Evolutionary conservation across 2,888 invertebrate species (phyloP).

Genomic region (Prionchulus punctatus): DNA sequence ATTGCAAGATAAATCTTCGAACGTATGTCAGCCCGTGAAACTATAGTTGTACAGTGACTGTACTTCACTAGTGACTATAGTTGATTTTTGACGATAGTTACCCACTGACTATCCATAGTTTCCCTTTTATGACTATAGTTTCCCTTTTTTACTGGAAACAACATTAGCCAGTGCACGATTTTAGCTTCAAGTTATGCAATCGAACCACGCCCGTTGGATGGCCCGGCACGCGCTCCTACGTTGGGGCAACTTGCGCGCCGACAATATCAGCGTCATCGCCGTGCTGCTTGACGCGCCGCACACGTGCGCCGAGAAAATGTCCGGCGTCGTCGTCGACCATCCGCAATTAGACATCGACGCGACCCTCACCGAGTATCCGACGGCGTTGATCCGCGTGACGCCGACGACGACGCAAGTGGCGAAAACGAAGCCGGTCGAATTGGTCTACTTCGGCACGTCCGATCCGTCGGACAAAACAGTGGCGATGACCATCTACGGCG

Average conservation of each 20-base stretch:
- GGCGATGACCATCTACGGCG: neutral
- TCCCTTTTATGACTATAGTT: no score
- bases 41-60: no score
- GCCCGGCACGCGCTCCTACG: conserved; percentile 63
- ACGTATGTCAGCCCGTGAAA: no score
- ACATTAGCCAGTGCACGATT: no score
- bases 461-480: no score
- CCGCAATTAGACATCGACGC: neutral
- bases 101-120: no score
- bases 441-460: conserved; percentile 9
- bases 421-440: conserved; percentile 11
- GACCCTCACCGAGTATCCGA: neutral
- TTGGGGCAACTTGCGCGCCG: conserved; percentile 77
- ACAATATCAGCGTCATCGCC: conserved; percentile 85
- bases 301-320: neutral
- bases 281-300: conserved; percentile 69
- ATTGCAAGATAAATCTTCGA: no score
- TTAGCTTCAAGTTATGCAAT: conserved; percentile 11
- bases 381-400: neutral
- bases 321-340: neutral
- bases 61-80: no score
- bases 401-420: neutral
- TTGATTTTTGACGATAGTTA: no score
- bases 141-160: no score
- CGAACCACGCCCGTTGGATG: conserved; percentile 72